Percentiles rank a stretch among this genome's conserved stretches.
Evolutionary conservation across 1,140 invertebrate species (phyloP).

Genomic region (Campoletis sonorensis): DNA sequence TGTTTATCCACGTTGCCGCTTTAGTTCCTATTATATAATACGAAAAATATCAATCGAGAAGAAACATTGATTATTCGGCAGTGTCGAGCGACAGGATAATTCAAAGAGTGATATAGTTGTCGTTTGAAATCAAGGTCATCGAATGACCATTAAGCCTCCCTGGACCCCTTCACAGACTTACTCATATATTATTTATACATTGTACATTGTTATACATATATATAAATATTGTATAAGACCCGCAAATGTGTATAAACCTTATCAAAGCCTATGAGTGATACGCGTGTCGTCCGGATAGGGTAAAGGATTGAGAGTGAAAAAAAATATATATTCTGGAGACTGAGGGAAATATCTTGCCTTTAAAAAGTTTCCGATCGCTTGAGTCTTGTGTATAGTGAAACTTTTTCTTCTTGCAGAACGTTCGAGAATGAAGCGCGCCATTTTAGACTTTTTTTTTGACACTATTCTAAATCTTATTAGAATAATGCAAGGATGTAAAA

Average conservation of each 20-base stretch:
- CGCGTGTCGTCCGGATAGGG: slow-evolving; percentile 57
- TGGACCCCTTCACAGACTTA: slow-evolving; percentile 15
- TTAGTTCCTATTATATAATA: slow-evolving; percentile 41
- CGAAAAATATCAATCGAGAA: slow-evolving; percentile 14
- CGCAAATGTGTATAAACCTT: slow-evolving; percentile 49
- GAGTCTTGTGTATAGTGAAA: not conserved
- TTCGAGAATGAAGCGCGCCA: slow-evolving; percentile 21
- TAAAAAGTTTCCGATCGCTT: slow-evolving; percentile 38
- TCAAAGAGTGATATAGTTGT: not conserved
- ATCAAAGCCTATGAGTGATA: slow-evolving; percentile 57
- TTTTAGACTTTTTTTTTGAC: slow-evolving; percentile 12
- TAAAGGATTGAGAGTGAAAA: slow-evolving; percentile 42
- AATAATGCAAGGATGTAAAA: not conserved
- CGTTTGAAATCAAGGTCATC: slow-evolving; percentile 6
- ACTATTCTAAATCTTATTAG: not conserved
- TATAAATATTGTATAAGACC: slow-evolving; percentile 45
- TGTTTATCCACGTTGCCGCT: slow-evolving; percentile 25
- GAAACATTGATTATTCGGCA: not conserved
- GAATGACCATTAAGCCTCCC: slow-evolving; percentile 13
- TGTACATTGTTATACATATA: slow-evolving; percentile 23
- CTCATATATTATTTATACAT: slow-evolving; percentile 33
- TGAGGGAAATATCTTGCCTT: slow-evolving; percentile 70
- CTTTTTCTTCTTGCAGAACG: slow-evolving; percentile 4
- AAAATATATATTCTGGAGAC: slow-evolving; percentile 65
- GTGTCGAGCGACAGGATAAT: slow-evolving; percentile 12